phyloP scores from a whole-genome alignment of 2,797 vertebrate genomes.

The Argya squamiceps region DNA sequence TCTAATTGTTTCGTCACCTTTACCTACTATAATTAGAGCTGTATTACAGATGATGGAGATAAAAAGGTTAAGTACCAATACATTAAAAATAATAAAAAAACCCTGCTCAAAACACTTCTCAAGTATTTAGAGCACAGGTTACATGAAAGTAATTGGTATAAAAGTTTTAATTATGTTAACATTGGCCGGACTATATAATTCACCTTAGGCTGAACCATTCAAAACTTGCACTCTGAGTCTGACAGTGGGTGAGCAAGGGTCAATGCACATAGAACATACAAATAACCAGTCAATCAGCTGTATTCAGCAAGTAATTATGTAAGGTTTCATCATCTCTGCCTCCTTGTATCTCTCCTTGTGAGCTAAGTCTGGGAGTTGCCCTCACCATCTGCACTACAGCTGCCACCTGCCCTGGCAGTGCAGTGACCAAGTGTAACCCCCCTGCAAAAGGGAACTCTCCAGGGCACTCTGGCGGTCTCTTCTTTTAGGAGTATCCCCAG shows the following conservation, averaged over 20 bases:
- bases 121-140: not conserved
- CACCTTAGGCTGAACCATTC: not conserved
- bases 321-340: not conserved
- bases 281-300: not conserved
- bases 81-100: not conserved
- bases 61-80: conserved; percentile 25
- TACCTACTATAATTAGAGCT: not conserved
- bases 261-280: not conserved
- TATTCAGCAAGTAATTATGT: not conserved
- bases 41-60: not conserved
- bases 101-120: not conserved
- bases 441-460: not conserved
- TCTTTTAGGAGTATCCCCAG: not conserved
- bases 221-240: not conserved
- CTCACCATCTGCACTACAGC: not conserved
- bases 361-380: not conserved
- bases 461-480: not conserved
- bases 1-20: conserved; percentile 24
- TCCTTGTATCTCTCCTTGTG: not conserved
- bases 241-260: not conserved
- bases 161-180: not conserved
- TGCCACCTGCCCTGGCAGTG: not conserved
- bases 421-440: not conserved
- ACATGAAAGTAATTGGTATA: not conserved
- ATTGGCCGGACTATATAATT: not conserved